Evolutionary conservation across 1,140 invertebrate species (phyloP), one percentile per base, ranked within the genome.

Genomic region (Manduca sexta): DNA sequence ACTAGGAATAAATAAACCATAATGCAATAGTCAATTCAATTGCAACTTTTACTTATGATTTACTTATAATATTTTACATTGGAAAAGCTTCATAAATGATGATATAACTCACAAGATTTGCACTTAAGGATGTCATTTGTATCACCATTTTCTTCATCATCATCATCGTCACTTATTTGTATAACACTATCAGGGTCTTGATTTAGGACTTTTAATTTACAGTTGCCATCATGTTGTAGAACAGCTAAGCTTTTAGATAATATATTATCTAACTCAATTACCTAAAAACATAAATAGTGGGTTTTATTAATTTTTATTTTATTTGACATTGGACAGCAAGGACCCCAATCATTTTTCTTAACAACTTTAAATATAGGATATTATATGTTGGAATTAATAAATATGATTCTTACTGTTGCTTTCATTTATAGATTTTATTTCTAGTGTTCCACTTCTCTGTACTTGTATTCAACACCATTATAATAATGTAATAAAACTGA

Each of bases 171-270:
- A 59, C 76, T 85, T 15, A 86, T 86, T 69, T 84, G 82, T 67
- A 86, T 79, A 38, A 74, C 60, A 67, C 65, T 83, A 51, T 72
- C 81, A 42, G 52, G 40, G 42, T 67, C 52, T 52, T 53, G 18
- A 29, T 47, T 3, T 26, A 50, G 72, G 54, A 49, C 75, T 69
- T 74, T 60, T 31, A 71, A 77, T 43, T 87, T 62, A 21, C 89
- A 75, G 65, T 89, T 89, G 15, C 90, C 91, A 73, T 92, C 88
- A 16, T 84, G 78, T 48, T 89, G 89, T 16, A 92, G 60, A 21
- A 90, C 74, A 12, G 88, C 90, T 48, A 87, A 85, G 50, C 87
- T 77, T 18, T 72, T 71, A 18, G 82, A 84, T 21, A 88, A 56
- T 31, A 90, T 87, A 40, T 65, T 64, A 45, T 90, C 83, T 6